Base-by-base conservation (phyloP, 2,113 vertebrate species). In the Anoplopoma fimbria region DNA sequence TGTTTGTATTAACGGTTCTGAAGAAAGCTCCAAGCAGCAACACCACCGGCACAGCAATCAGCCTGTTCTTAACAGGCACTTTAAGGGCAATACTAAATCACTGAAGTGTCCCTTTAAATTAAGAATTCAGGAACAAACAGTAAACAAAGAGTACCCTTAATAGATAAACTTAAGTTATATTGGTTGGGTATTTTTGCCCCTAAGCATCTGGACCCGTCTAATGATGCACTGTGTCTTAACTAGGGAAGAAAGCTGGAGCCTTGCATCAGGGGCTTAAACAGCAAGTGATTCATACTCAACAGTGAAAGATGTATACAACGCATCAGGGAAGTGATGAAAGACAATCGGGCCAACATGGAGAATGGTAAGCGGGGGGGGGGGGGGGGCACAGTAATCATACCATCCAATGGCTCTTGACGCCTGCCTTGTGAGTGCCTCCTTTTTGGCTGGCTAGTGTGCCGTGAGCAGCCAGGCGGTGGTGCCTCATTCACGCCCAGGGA, bases 301-400 rank as follows among this genome's bases (percentile, higher is more conserved):
- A 19, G 73, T 23, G 13, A 74, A 81, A 86, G 81, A 89, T 83
- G 77, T 70, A 23, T 6, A 55, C 8, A 17, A 49, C 51, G 25
- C 79, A 55, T 77, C 69, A 74, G 68, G 23, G 72, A 78, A 71
- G 69, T 53, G 82, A 85, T 75, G 82, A 68, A 84, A 64, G 76
- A 74, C 70, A 69, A 75, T 25, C 76, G 58, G 83, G 77, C 69
- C 73, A 80, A 79, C 69, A n/a, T 34, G 33, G 36, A 64, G 42
- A 29, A 25, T 27, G n/a, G 42, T 15, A 15, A 25, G n/a, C 27
- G n/a, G 17, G 17, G 55, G 34, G 53, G 47, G 62, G 55, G 29
- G 51, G 19, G 17, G 2, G n/a, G n/a, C 29, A 12, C 31, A 36
- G 25, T 55, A 78, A 78, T 88, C 75, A 81, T 45, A 77, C 53